Evolutionary conservation across 2,797 vertebrate genomes (phyloP).

Genomic region (Carduelis carduelis): DNA sequence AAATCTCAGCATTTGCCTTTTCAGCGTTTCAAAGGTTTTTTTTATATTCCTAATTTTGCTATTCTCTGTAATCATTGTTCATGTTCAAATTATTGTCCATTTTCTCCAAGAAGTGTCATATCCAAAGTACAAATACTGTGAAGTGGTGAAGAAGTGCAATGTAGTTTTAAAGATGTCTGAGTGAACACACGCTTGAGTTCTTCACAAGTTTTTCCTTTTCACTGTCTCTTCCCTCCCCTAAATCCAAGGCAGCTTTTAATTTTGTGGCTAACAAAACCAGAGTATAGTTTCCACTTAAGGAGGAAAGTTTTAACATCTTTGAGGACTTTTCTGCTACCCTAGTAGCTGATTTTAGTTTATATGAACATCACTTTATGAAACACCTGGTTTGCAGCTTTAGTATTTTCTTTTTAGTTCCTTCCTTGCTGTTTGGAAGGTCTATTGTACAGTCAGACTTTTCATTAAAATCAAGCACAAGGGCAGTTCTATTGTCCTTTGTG

Average conservation of each 20-base stretch:
- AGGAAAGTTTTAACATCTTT: background rate
- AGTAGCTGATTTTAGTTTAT: background rate
- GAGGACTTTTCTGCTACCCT: background rate
- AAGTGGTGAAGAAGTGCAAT: background rate
- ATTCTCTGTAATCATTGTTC: background rate
- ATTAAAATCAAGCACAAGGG: fast-evolving
- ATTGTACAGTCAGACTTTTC: background rate
- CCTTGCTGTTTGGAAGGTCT: background rate
- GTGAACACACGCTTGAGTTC: background rate
- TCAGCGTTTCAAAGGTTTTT: background rate
- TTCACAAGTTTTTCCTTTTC: background rate
- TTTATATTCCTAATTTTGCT: background rate
- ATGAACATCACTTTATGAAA: background rate
- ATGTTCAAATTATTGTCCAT: background rate
- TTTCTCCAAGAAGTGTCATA: slow-evolving; percentile 4
- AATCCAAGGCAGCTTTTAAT: background rate
- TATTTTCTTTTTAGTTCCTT: background rate
- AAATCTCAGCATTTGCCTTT: background rate
- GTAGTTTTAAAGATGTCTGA: background rate
- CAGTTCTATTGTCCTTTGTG: background rate
- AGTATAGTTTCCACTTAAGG: background rate
- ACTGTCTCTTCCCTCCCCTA: background rate
- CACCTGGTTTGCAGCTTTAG: background rate
- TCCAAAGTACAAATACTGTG: background rate
- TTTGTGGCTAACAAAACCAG: background rate